These are phyloP conservation scores for Plusia festucae DNA, from an alignment of 2,888 invertebrate genomes.

Conservation along the genomic window DNA sequence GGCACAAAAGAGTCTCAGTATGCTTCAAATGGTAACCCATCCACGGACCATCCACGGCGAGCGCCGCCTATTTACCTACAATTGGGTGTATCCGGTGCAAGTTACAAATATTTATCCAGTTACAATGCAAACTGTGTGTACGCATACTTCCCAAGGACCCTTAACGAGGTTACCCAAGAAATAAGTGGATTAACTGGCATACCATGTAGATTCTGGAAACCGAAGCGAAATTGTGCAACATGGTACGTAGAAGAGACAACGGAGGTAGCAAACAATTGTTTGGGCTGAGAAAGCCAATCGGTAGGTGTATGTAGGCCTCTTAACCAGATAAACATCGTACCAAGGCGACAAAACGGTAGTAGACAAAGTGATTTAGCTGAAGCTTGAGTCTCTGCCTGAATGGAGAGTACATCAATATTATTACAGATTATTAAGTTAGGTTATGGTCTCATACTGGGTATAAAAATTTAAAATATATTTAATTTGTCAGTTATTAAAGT, in stretches of 20 bases:
- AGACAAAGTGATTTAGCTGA: no score
- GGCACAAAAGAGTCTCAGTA: no score
- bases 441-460: no score
- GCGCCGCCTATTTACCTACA: no score
- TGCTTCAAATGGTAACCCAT: no score
- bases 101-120: not conserved
- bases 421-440: no score
- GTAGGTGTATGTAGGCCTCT: not conserved
- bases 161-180: not conserved
- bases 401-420: no score
- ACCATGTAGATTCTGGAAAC: not conserved
- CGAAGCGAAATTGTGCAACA: not conserved
- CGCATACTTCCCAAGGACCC: not conserved
- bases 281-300: not conserved
- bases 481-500: no score
- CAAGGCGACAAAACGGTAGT: no score
- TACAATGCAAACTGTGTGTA: not conserved
- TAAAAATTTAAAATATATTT: no score
- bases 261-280: not conserved
- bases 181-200: not conserved
- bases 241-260: not conserved
- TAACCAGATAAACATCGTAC: not conserved
- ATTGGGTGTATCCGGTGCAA: not conserved
- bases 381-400: no score
- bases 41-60: no score